Evolutionary conservation across 1,140 invertebrate species (phyloP), one percentile per base, ranked within the genome.

Genomic region (Lordiphosa collinella): DNA sequence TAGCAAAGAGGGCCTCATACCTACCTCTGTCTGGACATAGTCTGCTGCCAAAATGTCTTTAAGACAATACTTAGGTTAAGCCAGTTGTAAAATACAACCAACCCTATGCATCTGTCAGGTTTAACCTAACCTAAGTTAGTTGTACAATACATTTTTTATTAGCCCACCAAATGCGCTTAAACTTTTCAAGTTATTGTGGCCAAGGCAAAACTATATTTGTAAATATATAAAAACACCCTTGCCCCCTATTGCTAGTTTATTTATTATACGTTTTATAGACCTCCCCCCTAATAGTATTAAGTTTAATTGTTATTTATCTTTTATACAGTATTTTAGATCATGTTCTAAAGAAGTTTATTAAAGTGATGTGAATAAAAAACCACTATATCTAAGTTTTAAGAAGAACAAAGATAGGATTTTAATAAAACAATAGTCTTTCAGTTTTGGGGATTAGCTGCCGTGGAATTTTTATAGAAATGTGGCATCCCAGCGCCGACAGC

Each of bases 1-100:
- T 43, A 94, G 95, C 40, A 95, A 96, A 82, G 96, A 97, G 89
- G 95, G 94, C 38, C 94, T 95, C 65, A 93, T 95, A 92, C 94
- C 94, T 9, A 95, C 94, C 22, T 90, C 93, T 10, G 87, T 96
- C 12, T 96, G 95, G 94, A 95, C 93, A 36, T 95, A 82, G 59
- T 82, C 75, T 60, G 70, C 65, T 60, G 25, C 25, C 25, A 29
- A 71, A 58, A 48, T 50, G 70, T 62, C 71, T 79, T 18, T 6
- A 74, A 69, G 75, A 79, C 64, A 76, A 46, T 31, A 35, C 35
- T 40, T 50, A 59, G 31, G 11, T 29, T 43, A 16, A 35, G n/a
- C 14, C 12, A n/a, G 9, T 43, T 43, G 22, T 43, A 13, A 29
- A 22, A 22, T 22, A 5, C 18, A 22, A 22, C 18, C 18, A 22